Evolutionary conservation across 2,113 vertebrate genomes (phyloP).

Genomic region (Seriola rivoliana): DNA sequence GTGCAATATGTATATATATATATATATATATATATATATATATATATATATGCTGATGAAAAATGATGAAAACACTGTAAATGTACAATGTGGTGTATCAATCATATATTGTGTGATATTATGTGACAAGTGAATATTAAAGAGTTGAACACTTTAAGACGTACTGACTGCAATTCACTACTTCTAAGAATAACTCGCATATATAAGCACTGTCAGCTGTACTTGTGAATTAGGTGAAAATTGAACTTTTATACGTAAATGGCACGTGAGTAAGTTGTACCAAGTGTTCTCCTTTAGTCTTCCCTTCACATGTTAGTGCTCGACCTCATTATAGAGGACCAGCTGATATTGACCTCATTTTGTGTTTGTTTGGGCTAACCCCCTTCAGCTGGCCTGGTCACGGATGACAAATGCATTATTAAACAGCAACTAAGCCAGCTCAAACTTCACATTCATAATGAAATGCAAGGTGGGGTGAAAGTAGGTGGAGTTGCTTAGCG

Average conservation of each 20-base stretch:
- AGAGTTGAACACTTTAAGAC: not conserved
- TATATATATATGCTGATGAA: not conserved
- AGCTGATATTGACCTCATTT: slow-evolving; percentile 79
- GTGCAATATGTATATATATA: not conserved
- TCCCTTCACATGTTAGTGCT: slow-evolving; percentile 28
- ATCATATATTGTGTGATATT: not conserved
- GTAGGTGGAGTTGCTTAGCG: slow-evolving; percentile 62
- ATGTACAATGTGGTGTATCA: not conserved
- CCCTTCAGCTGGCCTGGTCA: slow-evolving; percentile 58
- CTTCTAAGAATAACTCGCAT: not conserved
- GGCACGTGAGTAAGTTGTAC: slow-evolving; percentile 19
- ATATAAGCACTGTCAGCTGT: not conserved
- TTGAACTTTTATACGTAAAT: not conserved
- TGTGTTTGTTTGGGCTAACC: slow-evolving; percentile 66
- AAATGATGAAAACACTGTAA: not conserved
- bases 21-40: not conserved
- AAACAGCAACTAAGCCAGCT: slow-evolving; percentile 58
- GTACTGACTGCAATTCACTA: not conserved
- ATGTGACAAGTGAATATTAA: not conserved
- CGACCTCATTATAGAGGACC: slow-evolving; percentile 66
- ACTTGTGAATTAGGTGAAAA: slow-evolving; percentile 19
- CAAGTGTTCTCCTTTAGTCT: slow-evolving; percentile 8
- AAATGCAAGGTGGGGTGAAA: slow-evolving; percentile 65
- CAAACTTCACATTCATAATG: slow-evolving; percentile 63
- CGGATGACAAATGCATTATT: slow-evolving; percentile 80